phyloP scores from a whole-genome alignment of 2,888 invertebrate genomes.

The Stenolophus ochropezus region DNA sequence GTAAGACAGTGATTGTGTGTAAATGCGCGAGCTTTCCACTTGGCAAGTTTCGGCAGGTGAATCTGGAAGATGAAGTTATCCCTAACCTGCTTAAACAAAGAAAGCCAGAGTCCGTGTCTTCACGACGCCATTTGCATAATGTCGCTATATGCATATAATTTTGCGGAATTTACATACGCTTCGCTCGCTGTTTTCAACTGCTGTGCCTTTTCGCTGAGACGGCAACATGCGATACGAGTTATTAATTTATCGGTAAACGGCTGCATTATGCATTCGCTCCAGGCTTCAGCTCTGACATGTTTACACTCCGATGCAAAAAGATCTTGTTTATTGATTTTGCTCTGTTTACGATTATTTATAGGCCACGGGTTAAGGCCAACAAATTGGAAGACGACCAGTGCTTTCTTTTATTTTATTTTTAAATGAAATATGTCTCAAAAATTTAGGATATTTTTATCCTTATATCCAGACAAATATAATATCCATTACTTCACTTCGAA shows the following conservation, averaged over 20 bases:
- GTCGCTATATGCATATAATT: slow-evolving; percentile 47
- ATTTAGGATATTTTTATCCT: background rate
- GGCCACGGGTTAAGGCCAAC: background rate
- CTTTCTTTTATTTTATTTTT: background rate
- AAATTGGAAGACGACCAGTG: background rate
- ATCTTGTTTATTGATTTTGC: background rate
- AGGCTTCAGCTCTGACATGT: background rate
- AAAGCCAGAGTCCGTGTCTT: slow-evolving; percentile 15
- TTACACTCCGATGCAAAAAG: background rate
- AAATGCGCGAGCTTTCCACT: no score
- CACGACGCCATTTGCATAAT: slow-evolving; percentile 36
- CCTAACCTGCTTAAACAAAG: slow-evolving; percentile 47
- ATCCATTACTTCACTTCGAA: no score
- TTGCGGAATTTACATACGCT: slow-evolving; percentile 28
- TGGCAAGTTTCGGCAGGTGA: no score
- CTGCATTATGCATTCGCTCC: background rate
- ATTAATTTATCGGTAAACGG: background rate
- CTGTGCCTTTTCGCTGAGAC: background rate
- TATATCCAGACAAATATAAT: no score
- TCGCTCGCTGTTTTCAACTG: slow-evolving; percentile 15
- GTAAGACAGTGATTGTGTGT: no score
- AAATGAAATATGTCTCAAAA: background rate
- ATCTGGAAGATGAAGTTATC: slow-evolving; percentile 9
- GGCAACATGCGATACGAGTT: background rate
- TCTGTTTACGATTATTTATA: background rate